phyloP scores from a whole-genome alignment of 2,888 invertebrate species.

The Gari tellinella region DNA sequence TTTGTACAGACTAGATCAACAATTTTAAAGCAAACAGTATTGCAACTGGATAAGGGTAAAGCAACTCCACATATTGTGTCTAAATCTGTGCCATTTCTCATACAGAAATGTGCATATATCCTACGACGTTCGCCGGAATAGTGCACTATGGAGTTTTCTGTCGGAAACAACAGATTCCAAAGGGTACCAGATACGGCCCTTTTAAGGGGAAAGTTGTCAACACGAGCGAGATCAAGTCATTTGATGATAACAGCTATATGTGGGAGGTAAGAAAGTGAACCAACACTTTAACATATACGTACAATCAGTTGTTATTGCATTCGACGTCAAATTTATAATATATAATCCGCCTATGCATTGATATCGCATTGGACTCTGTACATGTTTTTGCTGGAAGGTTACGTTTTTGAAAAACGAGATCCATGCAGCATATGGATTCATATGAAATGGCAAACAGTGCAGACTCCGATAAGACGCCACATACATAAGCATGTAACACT shows the following conservation, averaged over 20 bases:
- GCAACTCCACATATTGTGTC: neutral
- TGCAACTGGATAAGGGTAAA: neutral
- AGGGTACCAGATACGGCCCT: slow-evolving; percentile 82
- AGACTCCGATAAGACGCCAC: too few relatives aligned
- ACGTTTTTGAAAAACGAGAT: too few relatives aligned
- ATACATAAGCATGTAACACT: too few relatives aligned
- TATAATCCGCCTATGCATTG: too few relatives aligned
- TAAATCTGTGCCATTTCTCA: neutral
- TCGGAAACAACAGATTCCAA: slow-evolving; percentile 75
- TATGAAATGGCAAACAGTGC: too few relatives aligned
- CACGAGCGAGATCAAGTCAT: slow-evolving; percentile 83
- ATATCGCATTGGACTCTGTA: too few relatives aligned
- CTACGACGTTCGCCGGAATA: slow-evolving; percentile 80
- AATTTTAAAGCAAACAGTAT: neutral
- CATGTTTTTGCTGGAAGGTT: too few relatives aligned
- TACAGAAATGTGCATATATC: slow-evolving; percentile 76
- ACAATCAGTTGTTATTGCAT: too few relatives aligned
- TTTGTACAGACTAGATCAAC: neutral
- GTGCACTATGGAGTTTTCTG: slow-evolving; percentile 83
- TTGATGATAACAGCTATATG: slow-evolving; percentile 84
- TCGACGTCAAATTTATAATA: too few relatives aligned
- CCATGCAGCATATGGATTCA: too few relatives aligned
- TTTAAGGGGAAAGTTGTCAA: slow-evolving; percentile 83
- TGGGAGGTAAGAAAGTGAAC: slow-evolving; percentile 80
- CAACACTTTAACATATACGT: too few relatives aligned